Conservation (phyloP, 2,797 vertebrate species). For the Natrix natrix region DNA sequence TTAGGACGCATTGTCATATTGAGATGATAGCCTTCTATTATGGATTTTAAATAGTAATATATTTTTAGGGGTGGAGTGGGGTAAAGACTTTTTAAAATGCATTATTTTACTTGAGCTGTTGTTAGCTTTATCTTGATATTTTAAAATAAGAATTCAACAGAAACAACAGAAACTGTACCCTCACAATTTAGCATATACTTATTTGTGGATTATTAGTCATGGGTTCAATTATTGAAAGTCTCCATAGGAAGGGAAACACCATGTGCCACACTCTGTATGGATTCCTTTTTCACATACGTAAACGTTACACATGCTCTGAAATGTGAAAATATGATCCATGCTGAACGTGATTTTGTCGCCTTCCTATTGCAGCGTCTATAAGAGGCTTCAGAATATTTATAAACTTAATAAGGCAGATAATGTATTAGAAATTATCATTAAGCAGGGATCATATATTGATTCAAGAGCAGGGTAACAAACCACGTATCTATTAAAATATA, state of each 20-base stretch:
- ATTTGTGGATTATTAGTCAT: background rate
- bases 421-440: background rate
- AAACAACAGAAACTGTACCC: background rate
- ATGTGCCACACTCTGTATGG: background rate
- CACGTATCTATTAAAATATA: background rate
- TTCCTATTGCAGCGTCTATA: background rate
- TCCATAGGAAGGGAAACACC: background rate
- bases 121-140: background rate
- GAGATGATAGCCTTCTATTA: background rate
- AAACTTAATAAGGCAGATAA: background rate
- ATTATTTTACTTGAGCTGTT: background rate
- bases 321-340: background rate
- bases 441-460: accelerated
- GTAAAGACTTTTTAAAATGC: background rate
- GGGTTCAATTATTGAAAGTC: background rate
- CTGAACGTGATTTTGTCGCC: background rate
- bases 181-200: background rate
- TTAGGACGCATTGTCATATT: accelerated
- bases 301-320: background rate
- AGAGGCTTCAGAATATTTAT: background rate
- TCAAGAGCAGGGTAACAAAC: accelerated
- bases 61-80: background rate
- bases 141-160: background rate
- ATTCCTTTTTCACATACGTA: background rate
- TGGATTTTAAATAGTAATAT: background rate